Percentiles rank a stretch among this genome's conserved stretches.
Evolutionary conservation across 2,888 invertebrate species (phyloP).

Genomic region (Morpho deidamia): DNA sequence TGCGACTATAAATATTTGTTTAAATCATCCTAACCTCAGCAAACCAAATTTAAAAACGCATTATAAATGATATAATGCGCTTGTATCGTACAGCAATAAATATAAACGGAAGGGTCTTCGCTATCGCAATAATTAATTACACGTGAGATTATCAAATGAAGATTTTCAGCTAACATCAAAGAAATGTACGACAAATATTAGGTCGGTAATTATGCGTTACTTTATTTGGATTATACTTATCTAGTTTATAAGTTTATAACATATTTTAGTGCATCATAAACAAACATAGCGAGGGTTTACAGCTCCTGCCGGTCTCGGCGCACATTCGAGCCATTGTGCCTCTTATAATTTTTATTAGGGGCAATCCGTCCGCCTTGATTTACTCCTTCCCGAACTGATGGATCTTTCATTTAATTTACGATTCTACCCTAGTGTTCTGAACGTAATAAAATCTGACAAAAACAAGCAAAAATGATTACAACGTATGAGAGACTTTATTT

Average conservation of each 20-base stretch:
- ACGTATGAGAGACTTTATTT: constrained; percentile 5
- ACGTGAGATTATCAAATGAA: not conserved
- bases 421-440: constrained; percentile 66
- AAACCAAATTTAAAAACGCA: not conserved
- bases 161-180: constrained; percentile 11
- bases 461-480: constrained; percentile 63
- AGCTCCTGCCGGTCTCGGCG: constrained; percentile 69
- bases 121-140: not conserved
- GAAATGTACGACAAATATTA: constrained; percentile 55
- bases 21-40: not conserved
- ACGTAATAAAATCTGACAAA: constrained; percentile 69
- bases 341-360: constrained; percentile 79
- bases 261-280: constrained; percentile 77
- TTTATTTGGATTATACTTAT: constrained; percentile 76
- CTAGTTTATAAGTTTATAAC: constrained; percentile 78
- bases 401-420: constrained; percentile 77
- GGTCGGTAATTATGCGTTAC: constrained; percentile 69
- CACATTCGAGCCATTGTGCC: constrained; percentile 74
- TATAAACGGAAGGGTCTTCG: too few species aligned
- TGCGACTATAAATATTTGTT: too few species aligned
- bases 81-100: too few species aligned
- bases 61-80: too few species aligned
- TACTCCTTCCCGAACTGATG: constrained; percentile 77
- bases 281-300: constrained; percentile 76
- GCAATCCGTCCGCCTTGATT: constrained; percentile 77